Base-by-base conservation (phyloP, 1,140 invertebrate genomes). In the Sogatella furcifera region DNA sequence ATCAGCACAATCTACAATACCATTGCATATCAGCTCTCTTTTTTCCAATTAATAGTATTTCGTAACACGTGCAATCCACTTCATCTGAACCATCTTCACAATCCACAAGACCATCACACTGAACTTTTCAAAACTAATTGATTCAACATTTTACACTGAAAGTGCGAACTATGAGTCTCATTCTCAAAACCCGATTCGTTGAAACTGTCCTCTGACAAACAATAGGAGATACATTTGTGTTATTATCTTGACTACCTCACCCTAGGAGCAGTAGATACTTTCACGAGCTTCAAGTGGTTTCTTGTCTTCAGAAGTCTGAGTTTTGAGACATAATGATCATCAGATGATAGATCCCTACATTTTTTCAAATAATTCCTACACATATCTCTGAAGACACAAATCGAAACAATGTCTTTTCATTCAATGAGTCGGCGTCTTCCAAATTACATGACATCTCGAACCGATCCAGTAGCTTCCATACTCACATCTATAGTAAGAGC, bases 71-170 rank as follows among this genome's bases (percentile, higher is more conserved):
- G 67, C 90, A 94, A 62, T 80, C 72, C 1, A 75, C 62, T 75
- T 92, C 90, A 71, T 94, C 90, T 0, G 82, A 85, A 14, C 83
- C 83, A 72, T 94, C 90, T 69, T 89, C 83, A 71, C 90, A 93
- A 67, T 92, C 88, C 15, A 79, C 69, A 43, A 80, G 72, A 21
- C 78, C 78, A 71, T 94, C 78, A 68, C 90, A 94, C 17, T 38
- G 34, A 38, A 13, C 34, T 38, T 38, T 38, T 42, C 17, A 14
- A 34, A 31, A 56, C 14, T 41, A 34, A 31, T 55, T 55, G 31
- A 34, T 42, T 56, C 6, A 34, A 9, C 19, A 22, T 56, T 14
- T 38, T 15, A 13, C 28, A 34, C 13, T 38, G 21, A 13, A 21
- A 38, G 14, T 22, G 28, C 14, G 38, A 21, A 34, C 15, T n/a